phyloP scores from a whole-genome alignment of 1,140 invertebrate species.

The Drosophila equinoxialis region DNA sequence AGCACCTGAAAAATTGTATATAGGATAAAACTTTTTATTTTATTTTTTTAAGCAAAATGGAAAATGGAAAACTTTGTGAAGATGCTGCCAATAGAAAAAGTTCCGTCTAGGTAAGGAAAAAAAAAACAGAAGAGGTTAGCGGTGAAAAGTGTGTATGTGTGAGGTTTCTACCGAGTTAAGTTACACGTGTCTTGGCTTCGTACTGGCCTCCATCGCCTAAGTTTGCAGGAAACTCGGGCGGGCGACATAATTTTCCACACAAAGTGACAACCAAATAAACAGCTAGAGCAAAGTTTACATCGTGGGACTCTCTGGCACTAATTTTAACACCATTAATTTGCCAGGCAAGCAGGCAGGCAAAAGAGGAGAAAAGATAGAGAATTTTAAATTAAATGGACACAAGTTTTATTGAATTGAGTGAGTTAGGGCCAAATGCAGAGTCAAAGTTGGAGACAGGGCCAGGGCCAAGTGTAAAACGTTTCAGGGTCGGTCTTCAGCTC shows the following conservation, averaged over 20 bases:
- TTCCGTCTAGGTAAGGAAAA: constrained; percentile 7
- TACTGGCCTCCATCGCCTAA: background rate
- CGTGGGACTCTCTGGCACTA: constrained; percentile 53
- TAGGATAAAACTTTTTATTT: background rate
- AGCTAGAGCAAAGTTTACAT: constrained; percentile 45
- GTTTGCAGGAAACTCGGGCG: constrained; percentile 7
- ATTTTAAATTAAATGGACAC: constrained; percentile 82
- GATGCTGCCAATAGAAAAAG: constrained; percentile 42
- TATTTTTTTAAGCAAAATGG: constrained; percentile 23
- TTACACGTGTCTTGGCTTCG: constrained; percentile 58
- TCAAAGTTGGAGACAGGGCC: constrained; percentile 19
- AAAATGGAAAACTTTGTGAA: constrained; percentile 60
- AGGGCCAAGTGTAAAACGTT: constrained; percentile 19
- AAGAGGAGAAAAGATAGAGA: constrained; percentile 41
- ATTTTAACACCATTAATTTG: constrained; percentile 82
- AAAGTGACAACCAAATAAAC: constrained; percentile 79
- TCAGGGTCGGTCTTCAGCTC: background rate
- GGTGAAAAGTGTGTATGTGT: constrained; percentile 3
- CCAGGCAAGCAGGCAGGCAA: constrained; percentile 22
- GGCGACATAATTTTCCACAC: constrained; percentile 65
- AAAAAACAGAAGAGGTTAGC: background rate
- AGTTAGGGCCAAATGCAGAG: background rate
- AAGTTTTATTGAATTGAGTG: constrained; percentile 80
- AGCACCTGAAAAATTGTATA: constrained; percentile 42
- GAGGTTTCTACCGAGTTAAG: constrained; percentile 12